Conservation (phyloP, 64 coral and sea anemone genomes). For the Porites lutea region DNA sequence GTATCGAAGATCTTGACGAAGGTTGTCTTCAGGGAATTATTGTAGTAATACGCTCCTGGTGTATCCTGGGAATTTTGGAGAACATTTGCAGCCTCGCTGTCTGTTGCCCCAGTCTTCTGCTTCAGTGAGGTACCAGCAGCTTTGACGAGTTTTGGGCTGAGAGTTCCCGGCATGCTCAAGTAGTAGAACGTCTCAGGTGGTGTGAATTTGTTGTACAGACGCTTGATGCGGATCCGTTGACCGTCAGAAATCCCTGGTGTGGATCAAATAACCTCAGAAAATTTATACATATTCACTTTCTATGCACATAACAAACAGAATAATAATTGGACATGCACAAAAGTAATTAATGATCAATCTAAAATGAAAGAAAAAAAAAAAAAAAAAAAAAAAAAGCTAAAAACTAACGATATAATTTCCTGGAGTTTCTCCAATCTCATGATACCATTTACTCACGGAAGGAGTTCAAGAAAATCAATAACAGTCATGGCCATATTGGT, state of each 20-base stretch:
- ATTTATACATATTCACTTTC: too few species aligned
- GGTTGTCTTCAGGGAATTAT: conserved; percentile 65
- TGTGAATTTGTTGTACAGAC: conserved; percentile 62
- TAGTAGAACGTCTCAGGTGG: conserved; percentile 75
- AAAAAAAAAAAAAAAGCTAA: too few species aligned
- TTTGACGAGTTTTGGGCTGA: conserved; percentile 52
- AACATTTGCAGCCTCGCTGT: conserved; percentile 51
- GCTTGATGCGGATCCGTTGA: conserved; percentile 65
- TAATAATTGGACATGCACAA: too few species aligned
- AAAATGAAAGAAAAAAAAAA: too few species aligned
- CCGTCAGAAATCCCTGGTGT: conserved; percentile 49
- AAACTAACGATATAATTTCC: too few species aligned
- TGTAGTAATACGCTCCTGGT: conserved; percentile 74
- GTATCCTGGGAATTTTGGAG: conserved; percentile 11
- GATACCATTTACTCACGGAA: too few species aligned
- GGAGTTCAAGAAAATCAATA: too few species aligned
- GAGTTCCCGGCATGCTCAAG: conserved; percentile 58
- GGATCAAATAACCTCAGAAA: not conserved
- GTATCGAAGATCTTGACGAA: conserved; percentile 66
- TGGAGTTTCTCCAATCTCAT: too few species aligned
- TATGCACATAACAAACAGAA: too few species aligned
- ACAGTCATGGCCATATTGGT: too few species aligned
- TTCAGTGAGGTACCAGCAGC: not conserved
- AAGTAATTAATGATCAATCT: too few species aligned
- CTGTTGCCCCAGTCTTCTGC: conserved; percentile 44